Conservation (phyloP, 1,140 invertebrate genomes). For the Diorhabda sublineata region DNA sequence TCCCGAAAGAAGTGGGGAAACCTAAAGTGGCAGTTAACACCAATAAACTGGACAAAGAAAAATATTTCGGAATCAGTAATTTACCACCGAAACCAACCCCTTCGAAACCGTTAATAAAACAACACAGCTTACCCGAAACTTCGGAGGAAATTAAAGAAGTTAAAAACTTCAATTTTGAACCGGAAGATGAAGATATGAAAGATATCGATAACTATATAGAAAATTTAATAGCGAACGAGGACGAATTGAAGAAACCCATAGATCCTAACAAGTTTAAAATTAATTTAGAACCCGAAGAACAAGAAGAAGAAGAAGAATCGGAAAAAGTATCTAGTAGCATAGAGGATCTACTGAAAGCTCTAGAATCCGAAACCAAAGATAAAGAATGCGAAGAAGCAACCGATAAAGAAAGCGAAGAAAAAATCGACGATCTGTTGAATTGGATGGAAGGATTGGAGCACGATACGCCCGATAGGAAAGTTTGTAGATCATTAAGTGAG, state of each 20-base stretch:
- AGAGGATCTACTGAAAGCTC: constrained; percentile 44
- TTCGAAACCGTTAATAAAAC: constrained; percentile 27
- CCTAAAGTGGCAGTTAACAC: constrained; percentile 42
- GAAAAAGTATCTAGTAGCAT: constrained; percentile 41
- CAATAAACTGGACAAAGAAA: constrained; percentile 35
- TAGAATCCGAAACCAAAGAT: constrained; percentile 38
- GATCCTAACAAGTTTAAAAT: constrained; percentile 30
- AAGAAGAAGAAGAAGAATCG: constrained; percentile 22
- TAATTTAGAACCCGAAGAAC: constrained; percentile 13
- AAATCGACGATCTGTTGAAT: constrained; percentile 42
- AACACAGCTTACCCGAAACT: constrained; percentile 34
- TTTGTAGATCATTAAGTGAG: constrained; percentile 38
- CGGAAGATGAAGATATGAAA: constrained; percentile 39
- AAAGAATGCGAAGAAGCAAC: constrained; percentile 25
- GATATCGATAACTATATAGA: constrained; percentile 45
- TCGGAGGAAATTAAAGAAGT: constrained; percentile 25
- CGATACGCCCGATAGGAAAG: constrained; percentile 37
- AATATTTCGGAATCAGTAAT: constrained; percentile 41
- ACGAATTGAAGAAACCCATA: constrained; percentile 43
- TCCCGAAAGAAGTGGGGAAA: constrained; percentile 43
- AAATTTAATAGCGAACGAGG: constrained; percentile 41
- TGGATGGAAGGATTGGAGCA: constrained; percentile 46
- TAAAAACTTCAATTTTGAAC: constrained; percentile 44
- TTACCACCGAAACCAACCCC: constrained; percentile 22
- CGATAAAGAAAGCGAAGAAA: constrained; percentile 36